These are phyloP conservation scores for Calidris pugnax DNA, from an alignment of 2,113 vertebrate species.

Conservation along the genomic window DNA sequence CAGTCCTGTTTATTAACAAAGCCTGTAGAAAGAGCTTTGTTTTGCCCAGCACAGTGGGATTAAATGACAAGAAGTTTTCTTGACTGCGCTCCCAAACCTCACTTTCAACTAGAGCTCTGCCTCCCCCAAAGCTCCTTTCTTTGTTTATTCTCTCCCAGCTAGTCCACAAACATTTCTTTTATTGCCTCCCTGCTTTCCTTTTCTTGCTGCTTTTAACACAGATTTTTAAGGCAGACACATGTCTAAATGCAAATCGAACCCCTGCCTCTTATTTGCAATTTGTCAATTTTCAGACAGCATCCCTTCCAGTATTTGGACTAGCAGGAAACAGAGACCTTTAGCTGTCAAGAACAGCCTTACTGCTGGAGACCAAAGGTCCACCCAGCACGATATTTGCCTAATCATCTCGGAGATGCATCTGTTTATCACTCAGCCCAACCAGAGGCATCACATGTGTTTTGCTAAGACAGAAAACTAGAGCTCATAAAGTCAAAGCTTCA, in stretches of 20 bases:
- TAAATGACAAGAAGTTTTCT: slow-evolving; percentile 43
- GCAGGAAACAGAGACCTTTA: neutral
- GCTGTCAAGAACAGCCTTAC: neutral
- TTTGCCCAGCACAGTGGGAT: slow-evolving; percentile 18
- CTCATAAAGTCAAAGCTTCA: neutral
- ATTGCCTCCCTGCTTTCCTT: neutral
- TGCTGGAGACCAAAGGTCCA: slow-evolving; percentile 1
- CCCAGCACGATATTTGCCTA: neutral
- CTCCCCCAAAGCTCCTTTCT: neutral
- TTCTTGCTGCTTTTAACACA: neutral
- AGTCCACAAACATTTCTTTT: neutral
- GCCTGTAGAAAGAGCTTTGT: slow-evolving; percentile 11
- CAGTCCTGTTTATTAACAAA: slow-evolving; percentile 18
- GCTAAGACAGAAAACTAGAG: neutral
- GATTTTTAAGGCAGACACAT: neutral
- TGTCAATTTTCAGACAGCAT: neutral
- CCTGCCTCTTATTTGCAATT: neutral
- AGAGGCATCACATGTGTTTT: neutral
- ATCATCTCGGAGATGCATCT: neutral
- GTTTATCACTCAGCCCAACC: neutral
- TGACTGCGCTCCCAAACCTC: neutral
- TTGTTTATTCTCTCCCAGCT: slow-evolving; percentile 20
- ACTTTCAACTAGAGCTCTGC: slow-evolving; percentile 16
- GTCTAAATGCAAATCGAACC: neutral
- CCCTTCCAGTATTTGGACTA: neutral